These are phyloP conservation scores for Trichoplusia ni DNA, from an alignment of 1,140 invertebrate genomes.

Conservation along the genomic window DNA sequence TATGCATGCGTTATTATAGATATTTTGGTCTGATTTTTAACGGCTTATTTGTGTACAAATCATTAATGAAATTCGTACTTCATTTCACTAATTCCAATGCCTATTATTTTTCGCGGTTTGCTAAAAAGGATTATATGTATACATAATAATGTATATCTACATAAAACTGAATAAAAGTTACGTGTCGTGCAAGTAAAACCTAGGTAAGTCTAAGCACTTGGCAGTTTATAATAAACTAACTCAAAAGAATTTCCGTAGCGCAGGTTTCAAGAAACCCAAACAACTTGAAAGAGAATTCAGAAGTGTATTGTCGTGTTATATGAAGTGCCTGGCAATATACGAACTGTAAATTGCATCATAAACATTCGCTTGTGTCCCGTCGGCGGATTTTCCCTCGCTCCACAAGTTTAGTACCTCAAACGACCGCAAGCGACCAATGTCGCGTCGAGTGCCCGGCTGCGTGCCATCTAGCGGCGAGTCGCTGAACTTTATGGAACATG, in stretches of 20 bases:
- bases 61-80: no score
- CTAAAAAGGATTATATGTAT: no score
- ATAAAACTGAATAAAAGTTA: no score
- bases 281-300: slow-evolving; percentile 49
- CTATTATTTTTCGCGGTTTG: no score
- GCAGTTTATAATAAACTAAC: slow-evolving; percentile 12
- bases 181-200: neutral
- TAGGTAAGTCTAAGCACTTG: no score
- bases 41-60: no score
- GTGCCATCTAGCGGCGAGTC: slow-evolving; percentile 60
- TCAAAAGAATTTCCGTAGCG: slow-evolving; percentile 11
- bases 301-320: slow-evolving; percentile 58
- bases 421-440: slow-evolving; percentile 36
- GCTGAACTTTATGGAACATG: slow-evolving; percentile 44
- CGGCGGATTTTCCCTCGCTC: slow-evolving; percentile 45
- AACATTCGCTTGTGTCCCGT: slow-evolving; percentile 57
- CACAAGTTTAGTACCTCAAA: slow-evolving; percentile 52
- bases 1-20: no score
- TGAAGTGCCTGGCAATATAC: slow-evolving; percentile 67
- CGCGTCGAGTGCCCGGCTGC: slow-evolving; percentile 27
- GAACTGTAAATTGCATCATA: slow-evolving; percentile 76
- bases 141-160: no score
- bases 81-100: no score
- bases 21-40: no score
- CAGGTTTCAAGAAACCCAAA: slow-evolving; percentile 36